Conservation (phyloP, 2,113 vertebrate genomes). For the Sebastes schlegelii region DNA sequence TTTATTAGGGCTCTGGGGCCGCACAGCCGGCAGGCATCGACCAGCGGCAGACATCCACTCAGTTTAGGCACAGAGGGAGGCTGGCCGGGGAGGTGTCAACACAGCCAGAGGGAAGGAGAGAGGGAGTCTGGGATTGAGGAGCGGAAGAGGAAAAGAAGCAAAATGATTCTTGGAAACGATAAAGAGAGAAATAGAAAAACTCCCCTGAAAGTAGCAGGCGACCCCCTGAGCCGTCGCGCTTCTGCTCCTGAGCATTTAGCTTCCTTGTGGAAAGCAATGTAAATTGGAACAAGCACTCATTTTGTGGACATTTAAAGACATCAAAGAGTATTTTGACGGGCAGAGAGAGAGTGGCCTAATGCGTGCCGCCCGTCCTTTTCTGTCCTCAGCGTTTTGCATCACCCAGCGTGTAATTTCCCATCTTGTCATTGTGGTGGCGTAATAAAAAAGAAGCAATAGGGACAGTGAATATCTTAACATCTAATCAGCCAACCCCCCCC, state of each 20-base stretch:
- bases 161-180: conserved; percentile 6
- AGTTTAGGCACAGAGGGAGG: conserved; percentile 37
- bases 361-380: neutral
- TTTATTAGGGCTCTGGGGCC: conserved; percentile 71
- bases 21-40: conserved; percentile 56
- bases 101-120: neutral
- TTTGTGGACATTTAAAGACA: conserved; percentile 17
- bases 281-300: conserved; percentile 14
- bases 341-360: neutral
- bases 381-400: conserved; percentile 24
- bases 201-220: neutral
- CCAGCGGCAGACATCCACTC: conserved; percentile 50
- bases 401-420: conserved; percentile 44
- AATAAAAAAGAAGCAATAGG: conserved; percentile 58
- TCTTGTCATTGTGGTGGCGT: conserved; percentile 47
- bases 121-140: neutral
- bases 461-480: conserved; percentile 69
- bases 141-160: neutral
- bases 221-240: conserved; percentile 9
- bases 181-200: neutral
- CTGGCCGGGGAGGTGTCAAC: conserved; percentile 42
- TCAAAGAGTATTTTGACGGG: conserved; percentile 1
- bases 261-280: neutral
- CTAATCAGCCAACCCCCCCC: conserved; percentile 45
- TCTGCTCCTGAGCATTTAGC: conserved; percentile 1